Percentiles rank a stretch among this genome's conserved stretches.
Conservation (phyloP, 2,113 vertebrate genomes). For the Craseonycteris thonglongyai region DNA sequence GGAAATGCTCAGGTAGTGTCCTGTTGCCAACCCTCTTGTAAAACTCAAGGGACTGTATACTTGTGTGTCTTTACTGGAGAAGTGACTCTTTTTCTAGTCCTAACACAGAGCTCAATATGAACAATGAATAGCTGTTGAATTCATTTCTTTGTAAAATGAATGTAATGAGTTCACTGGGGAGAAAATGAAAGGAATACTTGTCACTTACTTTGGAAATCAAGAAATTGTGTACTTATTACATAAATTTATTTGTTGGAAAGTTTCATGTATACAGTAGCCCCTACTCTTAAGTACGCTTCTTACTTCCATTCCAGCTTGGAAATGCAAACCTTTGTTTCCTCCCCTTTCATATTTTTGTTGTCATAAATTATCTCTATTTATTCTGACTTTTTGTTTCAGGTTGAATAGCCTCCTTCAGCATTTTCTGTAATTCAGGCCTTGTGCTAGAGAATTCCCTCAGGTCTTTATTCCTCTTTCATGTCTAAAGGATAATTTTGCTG, state of each 20-base stretch:
- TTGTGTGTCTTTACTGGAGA: not conserved
- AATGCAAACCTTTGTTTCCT: too few relatives aligned
- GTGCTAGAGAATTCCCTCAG: too few relatives aligned
- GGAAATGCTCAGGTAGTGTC: not conserved
- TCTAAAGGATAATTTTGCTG: too few relatives aligned
- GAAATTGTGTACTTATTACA: not conserved
- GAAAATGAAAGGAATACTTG: not conserved
- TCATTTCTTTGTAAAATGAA: not conserved
- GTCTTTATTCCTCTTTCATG: too few relatives aligned
- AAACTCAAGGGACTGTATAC: not conserved
- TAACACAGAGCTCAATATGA: not conserved
- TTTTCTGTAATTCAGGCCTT: too few relatives aligned
- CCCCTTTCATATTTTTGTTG: too few relatives aligned
- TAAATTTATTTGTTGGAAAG: not conserved
- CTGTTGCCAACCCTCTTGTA: not conserved
- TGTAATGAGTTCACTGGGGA: not conserved
- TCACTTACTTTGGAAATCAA: not conserved
- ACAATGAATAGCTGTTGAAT: not conserved
- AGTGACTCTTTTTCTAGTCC: not conserved
- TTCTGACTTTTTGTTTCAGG: too few relatives aligned
- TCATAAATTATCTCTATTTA: too few relatives aligned
- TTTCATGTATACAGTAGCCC: too few relatives aligned
- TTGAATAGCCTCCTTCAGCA: too few relatives aligned
- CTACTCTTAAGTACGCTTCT: too few relatives aligned
- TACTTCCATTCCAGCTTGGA: too few relatives aligned